Base-by-base conservation (phyloP, 2,113 vertebrate species). In the Dolichotis patagonum region DNA sequence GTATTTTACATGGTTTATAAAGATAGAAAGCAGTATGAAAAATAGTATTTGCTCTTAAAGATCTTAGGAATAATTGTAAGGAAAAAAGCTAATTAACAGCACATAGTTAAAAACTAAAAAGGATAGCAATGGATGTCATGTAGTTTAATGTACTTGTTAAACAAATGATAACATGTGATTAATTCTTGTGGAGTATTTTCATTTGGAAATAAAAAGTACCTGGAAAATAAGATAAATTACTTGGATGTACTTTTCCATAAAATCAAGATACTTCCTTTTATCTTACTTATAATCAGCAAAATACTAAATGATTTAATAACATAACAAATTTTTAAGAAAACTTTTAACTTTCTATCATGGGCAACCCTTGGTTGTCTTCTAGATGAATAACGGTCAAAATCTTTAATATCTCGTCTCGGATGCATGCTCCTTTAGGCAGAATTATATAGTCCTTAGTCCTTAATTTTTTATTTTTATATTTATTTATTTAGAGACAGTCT, bases 11-110 rank as follows among this genome's bases (percentile, higher is more conserved):
- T 90, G 32, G n/a, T 85, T 26, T 88, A 24, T 60, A 88, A 93
- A 94, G 69, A 62, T 1, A 82, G 54, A 81, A 90, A 82, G 14
- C 73, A 71, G n/a, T 49, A 87, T 49, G 41, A 95, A 73, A 96
- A 91, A 87, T 85, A 28, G 20, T 84, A 90, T 92, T 91, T 96
- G 32, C 65, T 30, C 65, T 97, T 92, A 92, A 97, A 88, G 41
- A 58, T 62, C 54, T 90, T 96, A 78, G 43, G 83, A 91, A 92
- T 94, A 96, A 91, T 92, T 92, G 3, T 86, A 82, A 95, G 49
- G 32, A 54, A 71, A 91, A 93, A 95, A 91, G 67, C 54, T 90
- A 96, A 94, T 96, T 95, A 97, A 90, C n/a, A 83, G 91, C 90
- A 73, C 26, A 92, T 95, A 92, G 93, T 95, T 97, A 88, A 90